Evolutionary conservation across 2,888 invertebrate species (phyloP), one percentile per base, ranked within the genome.

Genomic region (Coelinius sp.): DNA sequence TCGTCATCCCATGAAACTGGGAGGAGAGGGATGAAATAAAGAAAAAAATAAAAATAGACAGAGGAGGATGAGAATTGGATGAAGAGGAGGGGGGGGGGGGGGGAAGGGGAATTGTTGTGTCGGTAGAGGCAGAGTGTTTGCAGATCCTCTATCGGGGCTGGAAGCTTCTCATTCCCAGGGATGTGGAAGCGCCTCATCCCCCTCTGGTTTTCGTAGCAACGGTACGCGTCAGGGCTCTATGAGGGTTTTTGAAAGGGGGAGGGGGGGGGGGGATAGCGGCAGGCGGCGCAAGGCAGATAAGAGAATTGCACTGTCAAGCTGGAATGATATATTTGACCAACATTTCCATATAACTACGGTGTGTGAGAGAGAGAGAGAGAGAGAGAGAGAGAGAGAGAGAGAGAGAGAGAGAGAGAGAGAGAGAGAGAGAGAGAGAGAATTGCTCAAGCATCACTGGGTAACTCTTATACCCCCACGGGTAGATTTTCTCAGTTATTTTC

Each of bases 301-400:
- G 93, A 93, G 94, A 94, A 94, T 94, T 94, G 94, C 93, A 93
- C 93, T 94, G 94, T 94, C 94, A 94, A 92, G 91, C 92, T 92
- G 90, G 93, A 93, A 94, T 94, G 94, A 94, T 94, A 94, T 94
- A 94, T 94, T 93, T 93, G 93, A 93, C 93, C 93, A 93, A 92
- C 93, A 94, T 94, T 94, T 94, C 93, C 94, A 94, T 94, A 93
- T 86, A 86, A 85, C 84, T 83, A 83, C 75, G 68, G 65, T 71
- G n/a, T n/a, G n/a, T n/a, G n/a, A n/a, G n/a, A n/a, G n/a, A n/a
- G n/a, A n/a, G n/a, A n/a, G n/a, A n/a, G n/a, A n/a, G n/a, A n/a
- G n/a, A n/a, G n/a, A n/a, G n/a, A n/a, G n/a, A n/a, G n/a, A n/a
- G n/a, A n/a, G n/a, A n/a, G n/a, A n/a, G n/a, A n/a, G n/a, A n/a